Conservation (phyloP, 2,113 vertebrate species). For the Pithys albifrons region DNA sequence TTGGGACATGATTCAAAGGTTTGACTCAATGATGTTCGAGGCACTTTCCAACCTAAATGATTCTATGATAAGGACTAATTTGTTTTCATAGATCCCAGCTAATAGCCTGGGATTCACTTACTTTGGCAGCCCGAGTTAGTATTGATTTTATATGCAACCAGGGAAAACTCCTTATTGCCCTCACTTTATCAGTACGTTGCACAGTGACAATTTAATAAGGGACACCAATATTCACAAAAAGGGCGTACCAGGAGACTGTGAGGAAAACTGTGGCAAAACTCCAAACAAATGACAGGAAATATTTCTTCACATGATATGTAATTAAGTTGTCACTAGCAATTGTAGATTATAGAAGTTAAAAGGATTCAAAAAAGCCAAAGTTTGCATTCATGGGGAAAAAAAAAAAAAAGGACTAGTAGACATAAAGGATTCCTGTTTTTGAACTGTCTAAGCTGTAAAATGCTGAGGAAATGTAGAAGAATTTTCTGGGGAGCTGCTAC, state of each 20-base stretch:
- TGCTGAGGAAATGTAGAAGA: not conserved
- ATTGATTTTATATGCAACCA: too few species aligned
- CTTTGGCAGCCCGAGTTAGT: too few species aligned
- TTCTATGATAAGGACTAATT: too few species aligned
- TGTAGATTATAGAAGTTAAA: not conserved
- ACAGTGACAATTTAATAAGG: not conserved
- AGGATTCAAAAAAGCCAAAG: not conserved
- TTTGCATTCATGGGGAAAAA: not conserved
- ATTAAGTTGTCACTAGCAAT: not conserved
- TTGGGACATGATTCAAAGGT: too few species aligned
- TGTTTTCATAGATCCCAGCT: too few species aligned
- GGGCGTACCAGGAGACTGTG: not conserved
- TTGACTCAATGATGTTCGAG: too few species aligned
- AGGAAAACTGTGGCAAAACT: not conserved
- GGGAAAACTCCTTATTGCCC: too few species aligned
- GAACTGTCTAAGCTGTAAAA: not conserved
- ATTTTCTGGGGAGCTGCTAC: not conserved
- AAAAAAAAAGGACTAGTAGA: not conserved
- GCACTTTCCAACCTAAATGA: too few species aligned
- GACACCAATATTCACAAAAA: not conserved
- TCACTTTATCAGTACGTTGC: too few species aligned
- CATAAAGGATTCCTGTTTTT: not conserved
- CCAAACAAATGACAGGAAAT: not conserved
- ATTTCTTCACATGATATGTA: not conserved
- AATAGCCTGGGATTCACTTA: too few species aligned